Evolutionary conservation across 2,113 vertebrate species (phyloP), one percentile per base, ranked within the genome.

Genomic region (Epinephelus moara): DNA sequence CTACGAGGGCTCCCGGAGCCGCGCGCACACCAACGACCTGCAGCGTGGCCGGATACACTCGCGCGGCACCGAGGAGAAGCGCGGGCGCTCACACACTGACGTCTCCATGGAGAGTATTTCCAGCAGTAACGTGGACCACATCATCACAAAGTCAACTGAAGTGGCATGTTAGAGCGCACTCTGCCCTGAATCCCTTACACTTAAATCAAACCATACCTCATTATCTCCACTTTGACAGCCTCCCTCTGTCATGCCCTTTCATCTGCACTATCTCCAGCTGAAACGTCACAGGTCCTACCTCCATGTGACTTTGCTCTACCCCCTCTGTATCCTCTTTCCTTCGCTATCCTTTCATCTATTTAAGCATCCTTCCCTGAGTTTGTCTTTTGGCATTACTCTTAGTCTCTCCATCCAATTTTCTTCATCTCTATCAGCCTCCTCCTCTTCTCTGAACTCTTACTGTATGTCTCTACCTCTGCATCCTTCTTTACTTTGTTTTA

Each of bases 101-200:
- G 90, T 94, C 0, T 93, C 94, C 64, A 95, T 93, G 91, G 93
- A 96, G 15, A 95, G 95, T 1, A 91, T 96, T 86, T 95, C 95
- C 5, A 94, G 91, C 0, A 96, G 30, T 4, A 71, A 90, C 75
- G 27, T 93, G 14, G 96, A 95, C 82, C 96, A 89, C 27, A 61
- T 93, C 0, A 89, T 91, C 70, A 95, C 95, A 85, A 97, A 96
- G 90, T 95, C 96, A 81, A 95, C 96, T 88, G 95, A 97, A 88
- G 94, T 98, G 88, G 95, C 96, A 80, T 97, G 97, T 94, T 98
- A 96, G 93, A 77, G 21, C 42, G 59, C 40, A 42, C 9, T 4
- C 15, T 0, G 42, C 61, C 66, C 59, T 12, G 18, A 33, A 61
- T 69, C 55, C 17, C 1, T 1, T 76, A 74, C 77, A 66, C 84